Conservation (phyloP, 2,113 vertebrate genomes). For the Orientallactaga bullata region DNA sequence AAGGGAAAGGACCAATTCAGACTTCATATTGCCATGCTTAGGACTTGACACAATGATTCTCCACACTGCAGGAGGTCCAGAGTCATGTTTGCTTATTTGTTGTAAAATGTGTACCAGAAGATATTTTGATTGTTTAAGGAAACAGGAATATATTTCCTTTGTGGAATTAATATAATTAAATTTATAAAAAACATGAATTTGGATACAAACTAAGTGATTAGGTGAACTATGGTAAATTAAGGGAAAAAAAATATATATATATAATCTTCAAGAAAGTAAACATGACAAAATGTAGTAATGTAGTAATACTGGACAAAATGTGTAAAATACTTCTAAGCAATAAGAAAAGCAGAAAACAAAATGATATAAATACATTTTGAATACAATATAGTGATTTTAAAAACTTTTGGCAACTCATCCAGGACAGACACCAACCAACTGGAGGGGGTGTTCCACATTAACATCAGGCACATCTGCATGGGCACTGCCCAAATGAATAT, state of each 20-base stretch:
- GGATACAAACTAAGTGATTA: not conserved
- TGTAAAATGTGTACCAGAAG: not conserved
- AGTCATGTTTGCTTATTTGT: not conserved
- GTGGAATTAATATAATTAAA: slow-evolving; percentile 3
- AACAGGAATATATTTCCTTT: not conserved
- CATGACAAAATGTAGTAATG: not conserved
- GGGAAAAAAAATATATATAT: not conserved
- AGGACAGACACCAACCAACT: not conserved
- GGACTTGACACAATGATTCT: not conserved
- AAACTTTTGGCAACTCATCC: not conserved
- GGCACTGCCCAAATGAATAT: not conserved
- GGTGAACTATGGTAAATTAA: slow-evolving; percentile 11
- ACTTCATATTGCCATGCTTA: not conserved
- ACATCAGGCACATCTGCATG: not conserved
- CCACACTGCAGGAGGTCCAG: not conserved
- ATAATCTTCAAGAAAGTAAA: not conserved
- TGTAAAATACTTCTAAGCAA: slow-evolving; percentile 28
- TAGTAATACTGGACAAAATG: not conserved
- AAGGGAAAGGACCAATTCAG: not conserved
- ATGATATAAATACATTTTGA: not conserved
- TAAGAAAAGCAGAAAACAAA: slow-evolving; percentile 1
- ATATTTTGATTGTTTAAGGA: slow-evolving; percentile 17
- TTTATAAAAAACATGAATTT: slow-evolving; percentile 36
- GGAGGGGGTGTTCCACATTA: not conserved
- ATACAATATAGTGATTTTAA: not conserved